Percentiles rank a stretch among this genome's conserved stretches.
phyloP scores from a whole-genome alignment of 2,797 vertebrate genomes.

The Cossypha polioptera region DNA sequence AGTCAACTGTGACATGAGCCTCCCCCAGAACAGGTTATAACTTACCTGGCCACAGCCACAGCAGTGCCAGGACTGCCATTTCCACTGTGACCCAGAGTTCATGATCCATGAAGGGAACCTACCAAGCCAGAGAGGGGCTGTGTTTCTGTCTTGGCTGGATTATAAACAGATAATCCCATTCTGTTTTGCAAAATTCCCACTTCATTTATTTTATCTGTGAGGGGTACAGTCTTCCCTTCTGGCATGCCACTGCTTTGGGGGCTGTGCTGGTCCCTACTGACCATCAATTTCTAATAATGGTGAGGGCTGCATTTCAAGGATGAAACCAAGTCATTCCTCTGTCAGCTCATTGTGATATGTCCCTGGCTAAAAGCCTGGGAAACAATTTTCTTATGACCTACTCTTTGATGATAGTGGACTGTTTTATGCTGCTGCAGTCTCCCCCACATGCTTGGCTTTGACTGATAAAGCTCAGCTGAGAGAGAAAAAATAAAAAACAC shows the following conservation, averaged over 20 bases:
- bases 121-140: background rate
- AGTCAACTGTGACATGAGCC: background rate
- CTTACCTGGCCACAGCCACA: background rate
- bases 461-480: background rate
- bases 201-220: background rate
- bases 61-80: background rate
- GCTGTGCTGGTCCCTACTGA: background rate
- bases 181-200: background rate
- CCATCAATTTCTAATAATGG: background rate
- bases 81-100: background rate
- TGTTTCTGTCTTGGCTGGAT: background rate
- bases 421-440: background rate
- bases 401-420: background rate
- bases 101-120: background rate
- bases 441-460: background rate
- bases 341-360: background rate
- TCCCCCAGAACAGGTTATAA: background rate
- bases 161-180: background rate
- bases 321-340: constrained; percentile 4
- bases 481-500: background rate
- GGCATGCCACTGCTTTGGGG: background rate
- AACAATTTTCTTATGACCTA: constrained; percentile 18
- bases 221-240: background rate
- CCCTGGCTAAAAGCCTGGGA: constrained; percentile 33
- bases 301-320: background rate